phyloP scores from a whole-genome alignment of 2,888 invertebrate species.

The Orthosia gracilis region DNA sequence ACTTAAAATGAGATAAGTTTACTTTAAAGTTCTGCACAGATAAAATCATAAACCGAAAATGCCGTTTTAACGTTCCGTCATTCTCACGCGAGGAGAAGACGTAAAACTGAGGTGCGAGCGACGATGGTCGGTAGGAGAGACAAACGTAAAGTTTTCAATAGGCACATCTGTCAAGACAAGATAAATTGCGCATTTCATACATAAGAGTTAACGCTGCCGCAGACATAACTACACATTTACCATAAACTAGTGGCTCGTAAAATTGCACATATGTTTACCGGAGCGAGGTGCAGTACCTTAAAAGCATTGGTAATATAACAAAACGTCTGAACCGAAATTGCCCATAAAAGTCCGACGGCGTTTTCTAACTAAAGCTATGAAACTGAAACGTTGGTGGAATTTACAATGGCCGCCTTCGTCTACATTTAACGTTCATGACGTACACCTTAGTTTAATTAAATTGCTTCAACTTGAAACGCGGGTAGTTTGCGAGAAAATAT shows the following conservation, averaged over 20 bases:
- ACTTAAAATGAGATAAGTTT: conserved; percentile 3
- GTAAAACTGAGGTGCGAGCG: conserved; percentile 41
- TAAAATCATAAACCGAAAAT: conserved; percentile 59
- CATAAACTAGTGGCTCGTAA: conserved; percentile 88
- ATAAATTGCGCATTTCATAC: conserved; percentile 70
- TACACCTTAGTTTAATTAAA: conserved; percentile 90
- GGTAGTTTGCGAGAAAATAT: conserved; percentile 64
- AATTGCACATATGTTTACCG: conserved; percentile 90
- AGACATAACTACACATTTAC: conserved; percentile 85
- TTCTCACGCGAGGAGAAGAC: conserved; percentile 49
- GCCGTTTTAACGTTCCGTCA: conserved; percentile 41
- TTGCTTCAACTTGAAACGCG: conserved; percentile 76
- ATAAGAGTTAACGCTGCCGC: conserved; percentile 78
- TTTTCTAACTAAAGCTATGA: conserved; percentile 91
- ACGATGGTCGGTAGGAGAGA: conserved; percentile 49
- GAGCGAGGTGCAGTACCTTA: conserved; percentile 90
- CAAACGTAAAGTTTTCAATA: conserved; percentile 68
- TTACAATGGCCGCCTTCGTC: conserved; percentile 89
- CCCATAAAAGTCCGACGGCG: conserved; percentile 91
- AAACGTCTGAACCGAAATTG: conserved; percentile 91
- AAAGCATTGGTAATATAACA: conserved; percentile 92
- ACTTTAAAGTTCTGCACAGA: conserved; percentile 36
- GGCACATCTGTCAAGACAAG: conserved; percentile 73
- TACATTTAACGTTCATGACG: conserved; percentile 89
- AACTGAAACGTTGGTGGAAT: conserved; percentile 90